Base-by-base conservation (phyloP, 2,888 invertebrate genomes). In the Axea sp. region DNA sequence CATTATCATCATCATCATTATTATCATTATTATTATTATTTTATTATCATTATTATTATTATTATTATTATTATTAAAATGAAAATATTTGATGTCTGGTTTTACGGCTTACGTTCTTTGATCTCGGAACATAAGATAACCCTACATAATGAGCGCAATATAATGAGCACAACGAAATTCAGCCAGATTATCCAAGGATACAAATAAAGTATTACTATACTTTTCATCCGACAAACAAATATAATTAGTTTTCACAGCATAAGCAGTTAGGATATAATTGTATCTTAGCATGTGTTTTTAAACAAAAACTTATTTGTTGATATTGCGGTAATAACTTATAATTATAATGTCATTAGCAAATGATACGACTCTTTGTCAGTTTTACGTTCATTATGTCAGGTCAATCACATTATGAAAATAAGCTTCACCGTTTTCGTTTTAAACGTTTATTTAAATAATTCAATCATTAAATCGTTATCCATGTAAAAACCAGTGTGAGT, bases 171-270 rank as follows among this genome's bases (percentile, higher is more conserved):
- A 17, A n/a, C 8, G 12, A 26, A 55, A 39, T 55, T 47, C 47
- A 15, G 17, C 8, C 15, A 19, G 31, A 7, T 53, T 26, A 53
- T 35, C 28, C 51, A n/a, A 5, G n/a, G n/a, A n/a, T n/a, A n/a
- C n/a, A n/a, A n/a, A n/a, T n/a, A n/a, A 28, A 39, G 28, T 39
- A 55, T 47, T 47, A 53, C 24, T n/a, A 24, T 28, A 22, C 17
- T 41, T 28, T 55, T 55, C 6, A 45, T 35, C 39, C 47, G 47
- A 60, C 47, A 47, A 60, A 30, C 37, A 35, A 47, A 28, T 57
- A 35, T 59, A 59, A 45, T 59, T 59, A 35, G 35, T 26, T 59
- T 35, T 26, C 8, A 22, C 5, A 28, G 28, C 7, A 17, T 31
- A 19, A 51, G 22, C 15, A 33, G 51, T 51, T 35, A 35, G 11